These are phyloP conservation scores for Nasonia vitripennis DNA, from an alignment of 1,140 invertebrate species.

Conservation along the genomic window DNA sequence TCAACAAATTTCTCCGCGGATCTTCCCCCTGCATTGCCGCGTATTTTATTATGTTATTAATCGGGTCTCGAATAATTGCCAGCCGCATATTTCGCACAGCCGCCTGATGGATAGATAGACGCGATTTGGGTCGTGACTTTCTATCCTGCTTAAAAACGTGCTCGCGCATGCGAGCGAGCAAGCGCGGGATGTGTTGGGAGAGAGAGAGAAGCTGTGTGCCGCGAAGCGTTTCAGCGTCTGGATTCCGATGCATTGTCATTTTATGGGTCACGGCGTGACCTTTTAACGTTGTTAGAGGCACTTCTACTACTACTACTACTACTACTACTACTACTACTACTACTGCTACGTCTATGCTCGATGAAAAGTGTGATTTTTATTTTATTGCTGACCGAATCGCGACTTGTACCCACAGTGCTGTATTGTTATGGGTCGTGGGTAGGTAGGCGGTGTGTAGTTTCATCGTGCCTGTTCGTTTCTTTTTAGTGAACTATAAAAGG, in stretches of 20 bases:
- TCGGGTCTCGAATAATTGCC: background rate
- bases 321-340: no score
- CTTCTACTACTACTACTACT: no score
- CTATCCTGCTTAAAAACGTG: slow-evolving; percentile 11
- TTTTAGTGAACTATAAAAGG: no score
- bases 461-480: no score
- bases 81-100: background rate
- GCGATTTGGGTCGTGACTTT: slow-evolving; percentile 36
- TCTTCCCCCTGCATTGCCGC: background rate
- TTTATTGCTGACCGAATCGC: background rate
- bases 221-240: background rate
- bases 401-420: no score
- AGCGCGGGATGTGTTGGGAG: background rate
- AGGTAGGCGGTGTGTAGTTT: no score
- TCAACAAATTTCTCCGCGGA: background rate
- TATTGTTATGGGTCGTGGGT: no score
- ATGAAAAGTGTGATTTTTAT: background rate
- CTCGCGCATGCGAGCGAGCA: background rate
- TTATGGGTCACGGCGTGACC: slow-evolving; percentile 36
- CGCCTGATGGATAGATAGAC: background rate
- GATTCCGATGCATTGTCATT: slow-evolving; percentile 36
- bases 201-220: background rate
- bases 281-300: background rate
- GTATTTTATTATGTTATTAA: background rate
- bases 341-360: no score